Evolutionary conservation across 2,113 vertebrate species (phyloP).

Genomic region (Carassius carassius): DNA sequence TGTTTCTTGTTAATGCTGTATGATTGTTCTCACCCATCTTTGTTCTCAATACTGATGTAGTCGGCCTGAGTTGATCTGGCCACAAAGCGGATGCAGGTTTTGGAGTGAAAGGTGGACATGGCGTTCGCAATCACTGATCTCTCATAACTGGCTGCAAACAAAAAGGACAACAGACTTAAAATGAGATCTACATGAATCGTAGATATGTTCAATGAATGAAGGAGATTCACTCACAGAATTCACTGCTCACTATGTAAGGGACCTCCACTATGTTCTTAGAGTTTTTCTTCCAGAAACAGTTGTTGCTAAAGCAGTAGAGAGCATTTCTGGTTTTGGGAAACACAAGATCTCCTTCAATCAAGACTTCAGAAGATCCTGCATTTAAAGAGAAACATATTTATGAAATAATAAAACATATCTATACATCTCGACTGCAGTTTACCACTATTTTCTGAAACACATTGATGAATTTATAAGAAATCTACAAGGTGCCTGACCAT

Average conservation of each 20-base stretch:
- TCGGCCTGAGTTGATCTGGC: constrained; percentile 39
- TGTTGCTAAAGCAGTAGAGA: constrained; percentile 46
- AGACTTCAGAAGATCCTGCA: constrained; percentile 30
- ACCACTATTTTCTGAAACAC: not conserved
- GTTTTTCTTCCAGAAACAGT: constrained; percentile 56
- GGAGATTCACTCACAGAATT: constrained; percentile 48
- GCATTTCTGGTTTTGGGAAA: constrained; percentile 54
- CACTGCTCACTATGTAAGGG: constrained; percentile 44
- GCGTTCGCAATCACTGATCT: not conserved
- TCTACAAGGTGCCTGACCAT: too few species aligned
- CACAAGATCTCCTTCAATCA: constrained; percentile 52
- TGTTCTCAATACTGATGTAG: constrained; percentile 57
- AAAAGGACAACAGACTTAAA: not conserved
- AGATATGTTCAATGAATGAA: not conserved
- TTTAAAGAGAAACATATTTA: not conserved
- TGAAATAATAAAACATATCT: not conserved
- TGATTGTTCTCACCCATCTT: not conserved
- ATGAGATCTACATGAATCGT: not conserved
- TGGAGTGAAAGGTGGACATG: not conserved
- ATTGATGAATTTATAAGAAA: not conserved
- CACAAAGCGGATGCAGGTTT: constrained; percentile 58
- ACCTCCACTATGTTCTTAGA: constrained; percentile 49
- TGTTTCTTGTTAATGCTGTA: too few species aligned
- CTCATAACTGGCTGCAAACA: constrained; percentile 25
- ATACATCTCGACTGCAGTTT: too few species aligned